phyloP scores from a whole-genome alignment of 2,797 vertebrate species.

The Limosa lapponica region DNA sequence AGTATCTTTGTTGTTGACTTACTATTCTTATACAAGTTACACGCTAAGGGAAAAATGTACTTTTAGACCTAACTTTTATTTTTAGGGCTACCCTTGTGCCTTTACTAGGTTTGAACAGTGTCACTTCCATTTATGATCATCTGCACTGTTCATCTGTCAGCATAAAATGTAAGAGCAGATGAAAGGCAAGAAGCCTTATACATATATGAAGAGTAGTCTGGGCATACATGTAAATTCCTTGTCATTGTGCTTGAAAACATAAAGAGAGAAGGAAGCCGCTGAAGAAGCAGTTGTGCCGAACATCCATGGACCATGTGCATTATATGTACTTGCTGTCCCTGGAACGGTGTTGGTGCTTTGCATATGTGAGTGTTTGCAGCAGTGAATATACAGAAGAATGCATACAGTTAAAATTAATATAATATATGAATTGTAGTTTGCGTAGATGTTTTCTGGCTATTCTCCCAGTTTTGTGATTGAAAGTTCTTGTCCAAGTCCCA shows the following conservation, averaged over 20 bases:
- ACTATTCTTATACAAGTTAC: background rate
- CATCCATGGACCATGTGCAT: background rate
- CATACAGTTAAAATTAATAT: background rate
- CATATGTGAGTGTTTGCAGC: accelerated
- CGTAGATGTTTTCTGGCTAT: background rate
- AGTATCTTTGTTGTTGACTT: background rate
- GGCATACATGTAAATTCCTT: background rate
- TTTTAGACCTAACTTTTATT: background rate
- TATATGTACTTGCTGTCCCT: background rate
- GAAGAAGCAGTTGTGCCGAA: background rate
- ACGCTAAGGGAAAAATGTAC: background rate
- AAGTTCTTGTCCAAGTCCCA: background rate
- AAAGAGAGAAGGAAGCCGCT: background rate
- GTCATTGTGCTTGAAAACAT: background rate
- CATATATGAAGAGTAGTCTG: background rate
- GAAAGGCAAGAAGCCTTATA: background rate
- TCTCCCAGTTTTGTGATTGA: background rate
- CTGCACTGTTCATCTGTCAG: background rate
- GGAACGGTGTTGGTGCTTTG: background rate
- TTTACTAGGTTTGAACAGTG: background rate
- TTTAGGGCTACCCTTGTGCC: background rate
- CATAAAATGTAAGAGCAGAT: background rate
- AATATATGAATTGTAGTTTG: background rate
- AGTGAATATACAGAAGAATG: background rate
- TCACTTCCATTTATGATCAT: background rate